phyloP scores from a whole-genome alignment of 2,113 vertebrate genomes.

The Mus musculus region GRCm39 chr12:77482001-77482500 shows the following conservation, averaged over 20 bases:
- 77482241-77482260: background rate
- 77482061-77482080: background rate
- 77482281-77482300: constrained; percentile 37
- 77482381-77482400: background rate
- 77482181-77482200: constrained; percentile 4
- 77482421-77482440: background rate
- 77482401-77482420: background rate
- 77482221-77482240: constrained; percentile 27
- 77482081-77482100: constrained; percentile 24
- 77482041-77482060: constrained; percentile 17
- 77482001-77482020: background rate
- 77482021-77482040: background rate
- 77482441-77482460: background rate
- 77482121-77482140: constrained; percentile 28
- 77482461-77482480: constrained; percentile 2
- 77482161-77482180: constrained; percentile 46
- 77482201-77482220: background rate
- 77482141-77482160: constrained; percentile 24
- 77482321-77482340: constrained; percentile 45
- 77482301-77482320: background rate
- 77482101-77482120: background rate
- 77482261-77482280: background rate
- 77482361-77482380: background rate
- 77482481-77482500: background rate
- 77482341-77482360: background rate